Conservation (phyloP, 64 coral and sea anemone genomes). For the Anthopleura sola region DNA sequence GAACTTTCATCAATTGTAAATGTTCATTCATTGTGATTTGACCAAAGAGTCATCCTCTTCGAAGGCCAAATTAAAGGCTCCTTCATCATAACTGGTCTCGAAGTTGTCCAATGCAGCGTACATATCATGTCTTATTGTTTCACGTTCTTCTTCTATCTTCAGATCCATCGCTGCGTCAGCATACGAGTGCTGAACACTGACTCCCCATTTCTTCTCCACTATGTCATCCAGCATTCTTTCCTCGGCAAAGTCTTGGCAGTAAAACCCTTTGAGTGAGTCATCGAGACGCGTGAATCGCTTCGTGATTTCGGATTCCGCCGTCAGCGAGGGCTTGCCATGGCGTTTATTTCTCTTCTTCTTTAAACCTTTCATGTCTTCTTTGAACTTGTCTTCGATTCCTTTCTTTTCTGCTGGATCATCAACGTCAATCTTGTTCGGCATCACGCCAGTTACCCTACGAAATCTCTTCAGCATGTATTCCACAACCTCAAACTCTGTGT, state of each 20-base stretch:
- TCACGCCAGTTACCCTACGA: conserved; percentile 65
- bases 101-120: conserved; percentile 74
- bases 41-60: neutral
- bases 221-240: conserved; percentile 78
- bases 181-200: conserved; percentile 55
- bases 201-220: conserved; percentile 78
- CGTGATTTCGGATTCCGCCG: conserved; percentile 30
- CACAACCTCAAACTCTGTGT: conserved; percentile 78
- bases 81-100: conserved; percentile 38
- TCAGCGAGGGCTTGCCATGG: conserved; percentile 26
- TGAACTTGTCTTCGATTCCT: conserved; percentile 45
- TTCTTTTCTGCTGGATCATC: conserved; percentile 64
- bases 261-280: conserved; percentile 71
- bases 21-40: neutral
- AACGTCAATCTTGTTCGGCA: conserved; percentile 64
- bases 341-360: conserved; percentile 53
- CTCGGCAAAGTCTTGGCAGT: conserved; percentile 82
- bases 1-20: neutral
- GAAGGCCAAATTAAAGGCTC: conserved; percentile 31
- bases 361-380: conserved; percentile 51
- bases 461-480: conserved; percentile 81
- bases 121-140: conserved; percentile 69
- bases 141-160: conserved; percentile 53
- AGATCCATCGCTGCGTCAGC: conserved; percentile 57
- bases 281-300: conserved; percentile 77